phyloP scores from a whole-genome alignment of 2,888 invertebrate species.

The Mechanitis messenoides region DNA sequence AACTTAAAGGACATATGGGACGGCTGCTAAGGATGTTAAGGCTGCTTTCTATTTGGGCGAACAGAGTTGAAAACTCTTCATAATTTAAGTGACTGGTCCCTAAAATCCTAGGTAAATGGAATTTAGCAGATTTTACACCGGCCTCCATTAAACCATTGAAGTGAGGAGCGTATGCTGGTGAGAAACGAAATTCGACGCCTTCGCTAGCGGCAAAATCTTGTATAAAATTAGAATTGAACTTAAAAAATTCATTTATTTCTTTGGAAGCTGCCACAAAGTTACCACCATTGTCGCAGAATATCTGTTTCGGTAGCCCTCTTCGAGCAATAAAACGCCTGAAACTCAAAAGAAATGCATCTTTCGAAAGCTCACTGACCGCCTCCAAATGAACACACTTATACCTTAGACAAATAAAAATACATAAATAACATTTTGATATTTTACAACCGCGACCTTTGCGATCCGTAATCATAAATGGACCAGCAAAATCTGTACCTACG shows the following conservation, averaged over 20 bases:
- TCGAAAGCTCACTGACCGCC: too few species aligned
- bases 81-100: conserved; percentile 25
- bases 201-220: conserved; percentile 31
- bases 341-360: too few species aligned
- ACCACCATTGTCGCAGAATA: too few species aligned
- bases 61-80: conserved; percentile 21
- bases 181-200: conserved; percentile 33
- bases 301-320: too few species aligned
- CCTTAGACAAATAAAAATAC: conserved; percentile 29
- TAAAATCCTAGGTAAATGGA: conserved; percentile 17
- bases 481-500: conserved; percentile 29
- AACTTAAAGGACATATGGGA: conserved; percentile 21
- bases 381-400: background rate
- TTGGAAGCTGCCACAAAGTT: too few species aligned
- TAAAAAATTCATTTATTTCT: background rate
- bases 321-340: too few species aligned
- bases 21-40: conserved; percentile 17
- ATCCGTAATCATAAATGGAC: conserved; percentile 29
- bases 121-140: conserved; percentile 24
- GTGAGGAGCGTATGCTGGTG: conserved; percentile 25
- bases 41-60: conserved; percentile 24
- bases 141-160: conserved; percentile 25
- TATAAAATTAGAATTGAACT: conserved; percentile 8
- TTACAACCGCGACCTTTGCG: conserved; percentile 29
- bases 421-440: conserved; percentile 27